These are phyloP conservation scores for Chelonus formosanus DNA, from an alignment of 2,888 invertebrate genomes.

Conservation along the genomic window DNA sequence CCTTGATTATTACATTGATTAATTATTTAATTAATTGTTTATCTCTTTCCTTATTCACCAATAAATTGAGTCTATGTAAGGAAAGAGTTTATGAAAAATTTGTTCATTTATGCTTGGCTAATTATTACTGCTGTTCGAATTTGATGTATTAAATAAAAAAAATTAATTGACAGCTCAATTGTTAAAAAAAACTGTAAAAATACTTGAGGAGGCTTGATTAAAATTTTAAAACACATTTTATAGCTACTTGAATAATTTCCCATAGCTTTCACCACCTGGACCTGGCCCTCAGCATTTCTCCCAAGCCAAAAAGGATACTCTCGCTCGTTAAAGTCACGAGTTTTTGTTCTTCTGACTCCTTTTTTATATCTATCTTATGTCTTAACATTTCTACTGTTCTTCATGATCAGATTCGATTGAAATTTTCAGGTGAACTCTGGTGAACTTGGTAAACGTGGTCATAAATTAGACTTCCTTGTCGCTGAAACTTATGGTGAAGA, in stretches of 20 bases:
- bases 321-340: constrained; percentile 22
- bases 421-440: constrained; percentile 67
- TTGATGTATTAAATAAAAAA: too few species aligned
- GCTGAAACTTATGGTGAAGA: constrained; percentile 94
- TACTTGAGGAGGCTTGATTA: constrained; percentile 1
- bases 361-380: not conserved
- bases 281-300: constrained; percentile 14
- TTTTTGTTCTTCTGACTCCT: constrained; percentile 10
- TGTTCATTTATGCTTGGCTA: too few species aligned
- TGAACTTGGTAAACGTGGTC: constrained; percentile 72
- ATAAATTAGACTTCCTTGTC: constrained; percentile 80
- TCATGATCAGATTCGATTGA: constrained; percentile 1
- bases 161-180: too few species aligned
- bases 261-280: constrained; percentile 26
- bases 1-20: not conserved
- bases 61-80: too few species aligned
- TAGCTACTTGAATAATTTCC: constrained; percentile 13
- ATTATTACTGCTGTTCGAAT: too few species aligned
- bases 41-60: too few species aligned
- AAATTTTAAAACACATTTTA: constrained; percentile 16
- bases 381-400: not conserved
- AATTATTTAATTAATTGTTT: not conserved
- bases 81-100: too few species aligned
- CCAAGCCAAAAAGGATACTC: constrained; percentile 20
- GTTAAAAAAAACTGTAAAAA: not conserved